These are phyloP conservation scores for Enteromius treurensis DNA, from an alignment of 2,797 vertebrate species.

Conservation along the genomic window DNA sequence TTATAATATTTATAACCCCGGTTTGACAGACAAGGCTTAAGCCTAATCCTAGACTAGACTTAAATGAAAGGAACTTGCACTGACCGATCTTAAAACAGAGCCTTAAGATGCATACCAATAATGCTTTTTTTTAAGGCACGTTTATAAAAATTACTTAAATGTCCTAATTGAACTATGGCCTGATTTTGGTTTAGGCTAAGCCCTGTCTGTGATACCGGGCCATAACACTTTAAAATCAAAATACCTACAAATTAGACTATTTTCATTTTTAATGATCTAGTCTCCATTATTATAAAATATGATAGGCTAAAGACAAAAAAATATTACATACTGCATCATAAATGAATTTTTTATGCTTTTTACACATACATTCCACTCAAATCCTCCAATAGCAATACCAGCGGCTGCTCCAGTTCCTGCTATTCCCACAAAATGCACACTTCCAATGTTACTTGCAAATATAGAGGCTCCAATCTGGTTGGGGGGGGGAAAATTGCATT, in stretches of 20 bases:
- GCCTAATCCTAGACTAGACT: too few relatives aligned
- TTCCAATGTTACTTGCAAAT: conserved; percentile 97
- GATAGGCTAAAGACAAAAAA: background rate
- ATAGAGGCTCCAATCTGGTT: conserved; percentile 92
- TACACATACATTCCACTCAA: conserved; percentile 92
- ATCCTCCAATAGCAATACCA: conserved; percentile 90
- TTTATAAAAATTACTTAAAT: too few relatives aligned
- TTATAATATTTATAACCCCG: too few relatives aligned
- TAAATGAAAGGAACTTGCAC: too few relatives aligned
- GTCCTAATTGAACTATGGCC: too few relatives aligned
- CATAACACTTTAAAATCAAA: background rate
- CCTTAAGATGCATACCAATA: too few relatives aligned
- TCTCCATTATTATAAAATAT: background rate
- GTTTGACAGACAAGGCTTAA: too few relatives aligned
- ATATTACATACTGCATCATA: background rate
- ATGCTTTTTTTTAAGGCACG: too few relatives aligned
- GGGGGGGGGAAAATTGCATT: conserved; percentile 49
- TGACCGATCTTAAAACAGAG: too few relatives aligned
- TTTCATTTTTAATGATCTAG: background rate
- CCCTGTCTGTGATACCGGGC: too few relatives aligned
- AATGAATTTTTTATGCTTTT: background rate
- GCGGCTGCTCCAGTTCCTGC: conserved; percentile 87
- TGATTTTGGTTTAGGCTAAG: too few relatives aligned
- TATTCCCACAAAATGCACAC: conserved; percentile 94
- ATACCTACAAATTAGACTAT: background rate